Evolutionary conservation across 1,140 invertebrate genomes (phyloP), one percentile per base, ranked within the genome.

Genomic region (Eueides isabella): DNA sequence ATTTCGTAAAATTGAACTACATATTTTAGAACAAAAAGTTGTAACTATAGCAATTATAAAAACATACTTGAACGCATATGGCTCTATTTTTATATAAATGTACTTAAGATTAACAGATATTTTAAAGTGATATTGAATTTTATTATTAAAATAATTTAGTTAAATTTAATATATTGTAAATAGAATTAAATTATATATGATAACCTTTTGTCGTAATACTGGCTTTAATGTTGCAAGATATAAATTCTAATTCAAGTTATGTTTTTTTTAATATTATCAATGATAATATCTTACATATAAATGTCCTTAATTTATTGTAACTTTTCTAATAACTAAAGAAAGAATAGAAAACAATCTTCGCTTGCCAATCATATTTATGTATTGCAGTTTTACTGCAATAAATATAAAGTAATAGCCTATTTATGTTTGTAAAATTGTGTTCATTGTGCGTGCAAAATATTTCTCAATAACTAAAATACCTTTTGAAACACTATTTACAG

Each of bases 381-480:
- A 26, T 14, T 55, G 6, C 16, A 63, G 16, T n/a, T n/a, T n/a
- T n/a, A 16, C 28, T 61, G 61, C 29, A 63, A 63, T 62, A 68
- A 68, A 74, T 63, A 63, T 73, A 41, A 67, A 73, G 44, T 74
- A 48, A 74, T 70, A 69, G 38, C 7, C 33, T 26, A 30, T 44
- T 68, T 69, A 55, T 68, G 38, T 55, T 67, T 61, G 61, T 19
- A 28, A 61, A 62, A 61, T 67, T 67, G 65, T 74, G 72, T 63
- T 74, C 66, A 74, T 38, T 62, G 66, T 74, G 72, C 72, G 72
- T 74, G 72, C 66, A 72, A 67, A 70, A 35, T 23, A 28, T 74
- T 74, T 44, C 72, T 26, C 35, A 74, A 72, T 23, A 23, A 63
- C 0, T 63, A 63, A 63, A 63, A 63, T 63, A 63, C 66, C 33